Percentiles rank a stretch among this genome's conserved stretches.
Conservation (phyloP, 2,797 vertebrate species). For the Spinus pinus region DNA sequence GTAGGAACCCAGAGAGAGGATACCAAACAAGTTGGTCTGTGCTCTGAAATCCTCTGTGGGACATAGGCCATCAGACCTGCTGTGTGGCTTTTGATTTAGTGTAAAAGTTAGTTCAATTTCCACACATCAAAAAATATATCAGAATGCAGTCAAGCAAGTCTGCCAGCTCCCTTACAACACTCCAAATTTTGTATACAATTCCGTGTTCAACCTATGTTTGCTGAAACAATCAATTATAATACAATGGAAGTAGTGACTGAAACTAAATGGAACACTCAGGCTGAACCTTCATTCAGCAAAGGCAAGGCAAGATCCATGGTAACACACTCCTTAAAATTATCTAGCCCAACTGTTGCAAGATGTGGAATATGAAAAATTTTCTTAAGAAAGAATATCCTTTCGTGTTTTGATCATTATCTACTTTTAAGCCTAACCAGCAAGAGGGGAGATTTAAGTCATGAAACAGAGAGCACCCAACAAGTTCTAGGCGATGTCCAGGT, state of each 20-base stretch:
- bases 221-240: neutral
- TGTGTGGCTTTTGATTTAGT: neutral
- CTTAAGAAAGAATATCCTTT: neutral
- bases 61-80: neutral
- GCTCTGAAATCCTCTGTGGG: neutral
- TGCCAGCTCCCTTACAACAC: neutral
- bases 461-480: neutral
- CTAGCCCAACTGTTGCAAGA: neutral
- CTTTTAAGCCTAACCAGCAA: neutral
- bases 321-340: neutral
- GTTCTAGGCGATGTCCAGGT: too few relatives aligned
- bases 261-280: neutral
- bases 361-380: neutral
- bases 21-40: neutral
- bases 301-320: neutral
- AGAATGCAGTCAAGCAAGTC: slow-evolving; percentile 7
- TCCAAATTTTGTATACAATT: neutral
- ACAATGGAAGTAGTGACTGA: neutral
- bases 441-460: neutral
- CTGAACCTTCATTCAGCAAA: neutral
- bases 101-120: neutral
- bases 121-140: neutral
- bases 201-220: neutral
- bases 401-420: neutral
- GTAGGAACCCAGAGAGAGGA: neutral